Conservation (phyloP, 2,888 invertebrate genomes). For the Pheosia tremula region DNA sequence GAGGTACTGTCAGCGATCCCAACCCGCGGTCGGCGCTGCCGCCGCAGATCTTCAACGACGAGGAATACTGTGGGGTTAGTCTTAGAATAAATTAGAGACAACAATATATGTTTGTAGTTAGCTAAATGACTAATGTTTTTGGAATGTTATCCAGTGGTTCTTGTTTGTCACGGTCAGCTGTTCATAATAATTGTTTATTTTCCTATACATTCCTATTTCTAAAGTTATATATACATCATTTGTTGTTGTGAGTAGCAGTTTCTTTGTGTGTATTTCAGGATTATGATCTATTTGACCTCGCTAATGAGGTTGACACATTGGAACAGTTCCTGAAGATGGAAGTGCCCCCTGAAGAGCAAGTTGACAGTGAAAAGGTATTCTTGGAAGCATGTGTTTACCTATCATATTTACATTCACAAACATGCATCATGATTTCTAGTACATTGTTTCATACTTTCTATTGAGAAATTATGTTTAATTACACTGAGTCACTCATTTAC, state of each 20-base stretch:
- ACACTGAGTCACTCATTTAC: neutral
- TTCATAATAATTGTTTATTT: neutral
- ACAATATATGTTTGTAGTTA: neutral
- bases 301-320: conserved; percentile 95
- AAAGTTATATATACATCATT: neutral
- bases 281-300: conserved; percentile 96
- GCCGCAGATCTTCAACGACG: conserved; percentile 97
- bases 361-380: conserved; percentile 55
- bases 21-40: conserved; percentile 92
- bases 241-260: neutral
- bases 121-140: neutral
- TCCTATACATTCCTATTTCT: neutral
- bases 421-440: no score
- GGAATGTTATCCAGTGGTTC: conserved; percentile 5
- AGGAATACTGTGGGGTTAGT: conserved; percentile 95
- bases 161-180: neutral
- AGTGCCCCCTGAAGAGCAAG: conserved; percentile 76
- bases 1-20: conserved; percentile 89
- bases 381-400: neutral
- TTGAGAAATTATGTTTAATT: neutral
- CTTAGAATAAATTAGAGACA: neutral
- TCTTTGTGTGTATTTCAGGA: conserved; percentile 85
- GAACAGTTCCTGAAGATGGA: conserved; percentile 94
- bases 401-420: no score
- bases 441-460: no score